Percentiles rank a stretch among this genome's conserved stretches.
These are phyloP conservation scores for Cygnus buccinator DNA, from an alignment of 2,113 vertebrate genomes.

Conservation along the genomic window DNA sequence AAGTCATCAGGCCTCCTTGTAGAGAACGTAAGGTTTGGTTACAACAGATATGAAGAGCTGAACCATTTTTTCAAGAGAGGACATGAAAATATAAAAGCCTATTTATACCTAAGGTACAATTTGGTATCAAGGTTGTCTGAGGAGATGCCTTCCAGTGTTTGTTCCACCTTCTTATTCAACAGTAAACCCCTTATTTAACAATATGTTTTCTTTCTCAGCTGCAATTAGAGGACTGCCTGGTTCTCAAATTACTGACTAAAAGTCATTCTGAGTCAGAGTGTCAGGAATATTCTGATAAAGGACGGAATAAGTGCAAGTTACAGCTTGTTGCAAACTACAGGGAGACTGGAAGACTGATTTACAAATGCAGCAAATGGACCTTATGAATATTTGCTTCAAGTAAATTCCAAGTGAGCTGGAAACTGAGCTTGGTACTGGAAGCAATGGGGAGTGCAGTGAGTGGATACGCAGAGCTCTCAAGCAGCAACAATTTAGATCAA, in stretches of 20 bases:
- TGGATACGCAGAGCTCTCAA: neutral
- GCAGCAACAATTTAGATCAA: neutral
- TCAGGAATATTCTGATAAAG: neutral
- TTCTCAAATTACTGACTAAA: neutral
- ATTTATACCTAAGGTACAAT: neutral
- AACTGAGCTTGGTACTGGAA: neutral
- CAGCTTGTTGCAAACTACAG: neutral
- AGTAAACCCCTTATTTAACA: neutral
- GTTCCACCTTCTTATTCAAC: neutral
- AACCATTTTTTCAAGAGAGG: neutral
- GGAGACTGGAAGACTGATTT: neutral
- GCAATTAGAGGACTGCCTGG: accelerated
- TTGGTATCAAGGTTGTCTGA: neutral
- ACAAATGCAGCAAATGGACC: neutral
- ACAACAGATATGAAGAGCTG: neutral
- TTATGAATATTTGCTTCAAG: neutral
- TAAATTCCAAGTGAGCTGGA: neutral
- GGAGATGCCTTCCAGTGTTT: neutral
- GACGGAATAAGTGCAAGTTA: neutral
- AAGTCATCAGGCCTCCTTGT: neutral
- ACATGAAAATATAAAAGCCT: neutral
- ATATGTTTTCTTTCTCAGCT: neutral
- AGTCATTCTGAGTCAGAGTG: neutral
- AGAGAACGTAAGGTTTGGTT: neutral
- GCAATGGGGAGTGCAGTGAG: neutral